Conservation (phyloP, 2,888 invertebrate genomes). For the Dasysyrphus tricinctus region DNA sequence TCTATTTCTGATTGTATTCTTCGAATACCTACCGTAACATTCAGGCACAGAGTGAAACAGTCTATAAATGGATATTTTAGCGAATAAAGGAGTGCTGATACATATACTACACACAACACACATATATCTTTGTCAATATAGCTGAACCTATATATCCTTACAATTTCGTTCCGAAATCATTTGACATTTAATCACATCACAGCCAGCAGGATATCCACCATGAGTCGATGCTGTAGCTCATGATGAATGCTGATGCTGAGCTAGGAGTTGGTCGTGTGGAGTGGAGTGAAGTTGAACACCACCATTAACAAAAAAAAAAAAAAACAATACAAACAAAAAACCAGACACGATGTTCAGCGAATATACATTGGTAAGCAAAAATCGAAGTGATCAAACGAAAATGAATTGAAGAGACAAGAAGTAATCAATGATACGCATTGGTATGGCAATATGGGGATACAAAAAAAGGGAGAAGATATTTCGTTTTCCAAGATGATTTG, state of each 20-base stretch:
- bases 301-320: not conserved
- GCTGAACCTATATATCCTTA: not conserved
- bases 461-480: not conserved
- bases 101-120: not conserved
- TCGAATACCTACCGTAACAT: conserved; percentile 18
- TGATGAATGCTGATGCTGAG: conserved; percentile 5
- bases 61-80: conserved; percentile 51
- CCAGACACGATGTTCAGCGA: conserved; percentile 20
- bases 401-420: conserved; percentile 3
- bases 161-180: conserved; percentile 48
- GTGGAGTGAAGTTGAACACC: not conserved
- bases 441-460: not conserved
- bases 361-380: conserved; percentile 43
- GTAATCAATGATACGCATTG: conserved; percentile 47
- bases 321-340: conserved; percentile 19
- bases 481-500: conserved; percentile 8
- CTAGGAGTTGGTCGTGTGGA: not conserved
- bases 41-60: conserved; percentile 1
- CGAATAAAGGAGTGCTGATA: not conserved
- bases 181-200: conserved; percentile 70
- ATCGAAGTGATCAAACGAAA: conserved; percentile 13
- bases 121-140: conserved; percentile 9
- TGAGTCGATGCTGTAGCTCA: not conserved
- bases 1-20: conserved; percentile 13
- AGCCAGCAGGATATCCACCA: conserved; percentile 16